These are phyloP conservation scores for Eufriesea mexicana DNA, from an alignment of 1,140 invertebrate genomes.

Conservation along the genomic window DNA sequence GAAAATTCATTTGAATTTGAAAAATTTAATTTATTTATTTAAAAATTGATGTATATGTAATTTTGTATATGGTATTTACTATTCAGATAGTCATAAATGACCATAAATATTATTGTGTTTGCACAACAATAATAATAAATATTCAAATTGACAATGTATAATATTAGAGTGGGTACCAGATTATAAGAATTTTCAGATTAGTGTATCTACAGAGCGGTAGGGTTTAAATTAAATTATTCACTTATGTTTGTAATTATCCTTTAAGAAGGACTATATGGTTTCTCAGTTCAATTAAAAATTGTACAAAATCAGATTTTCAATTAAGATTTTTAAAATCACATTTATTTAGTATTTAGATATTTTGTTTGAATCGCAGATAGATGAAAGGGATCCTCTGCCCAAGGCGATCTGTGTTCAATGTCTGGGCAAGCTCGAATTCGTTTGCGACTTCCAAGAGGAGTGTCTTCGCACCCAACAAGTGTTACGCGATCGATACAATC, in stretches of 20 bases:
- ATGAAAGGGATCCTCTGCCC: conserved; percentile 80
- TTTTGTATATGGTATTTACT: background rate
- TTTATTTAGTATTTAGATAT: conserved; percentile 64
- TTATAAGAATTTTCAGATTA: conserved; percentile 27
- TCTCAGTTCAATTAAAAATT: background rate
- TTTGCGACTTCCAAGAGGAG: conserved; percentile 82
- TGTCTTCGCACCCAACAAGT: conserved; percentile 80
- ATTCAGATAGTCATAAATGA: background rate
- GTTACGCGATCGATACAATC: conserved; percentile 78
- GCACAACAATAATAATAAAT: background rate
- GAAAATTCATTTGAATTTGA: background rate
- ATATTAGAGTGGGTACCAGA: conserved; percentile 57
- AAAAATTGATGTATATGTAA: background rate
- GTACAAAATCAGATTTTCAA: conserved; percentile 15
- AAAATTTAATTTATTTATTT: background rate
- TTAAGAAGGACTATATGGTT: background rate
- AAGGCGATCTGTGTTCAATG: conserved; percentile 82
- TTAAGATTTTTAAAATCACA: conserved; percentile 20
- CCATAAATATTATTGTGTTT: conserved; percentile 22
- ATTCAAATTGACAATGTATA: conserved; percentile 6
- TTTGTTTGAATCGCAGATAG: conserved; percentile 80
- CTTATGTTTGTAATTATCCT: background rate
- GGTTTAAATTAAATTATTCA: conserved; percentile 23
- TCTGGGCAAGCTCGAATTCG: conserved; percentile 81
- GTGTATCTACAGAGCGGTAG: conserved; percentile 69